Percentiles rank a stretch among this genome's conserved stretches.
Evolutionary conservation across 1,140 invertebrate species (phyloP).

Genomic region (Brachionus rubens): DNA sequence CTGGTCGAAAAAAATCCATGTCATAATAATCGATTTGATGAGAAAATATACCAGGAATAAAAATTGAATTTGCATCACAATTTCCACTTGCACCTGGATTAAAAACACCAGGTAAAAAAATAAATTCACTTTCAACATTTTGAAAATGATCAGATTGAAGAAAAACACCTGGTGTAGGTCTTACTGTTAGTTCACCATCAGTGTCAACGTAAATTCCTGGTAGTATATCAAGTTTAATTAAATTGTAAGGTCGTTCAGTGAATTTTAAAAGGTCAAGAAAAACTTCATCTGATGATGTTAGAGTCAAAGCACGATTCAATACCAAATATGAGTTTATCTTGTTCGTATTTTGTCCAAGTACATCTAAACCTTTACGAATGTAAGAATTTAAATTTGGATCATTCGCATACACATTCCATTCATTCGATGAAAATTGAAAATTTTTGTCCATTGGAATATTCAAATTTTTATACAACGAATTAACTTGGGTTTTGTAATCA

Average conservation of each 20-base stretch:
- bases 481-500: neutral
- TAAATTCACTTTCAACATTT: neutral
- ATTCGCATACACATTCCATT: conserved; percentile 15
- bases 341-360: neutral
- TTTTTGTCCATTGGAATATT: neutral
- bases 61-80: neutral
- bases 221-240: conserved; percentile 35
- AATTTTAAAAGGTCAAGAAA: conserved; percentile 24
- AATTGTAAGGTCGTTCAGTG: neutral
- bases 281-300: neutral
- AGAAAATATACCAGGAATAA: conserved; percentile 13
- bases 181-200: conserved; percentile 18
- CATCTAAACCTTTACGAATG: neutral
- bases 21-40: conserved; percentile 12
- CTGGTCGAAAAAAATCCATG: neutral
- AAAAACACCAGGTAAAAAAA: conserved; percentile 36
- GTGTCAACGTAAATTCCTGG: conserved; percentile 30
- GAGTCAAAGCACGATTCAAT: neutral
- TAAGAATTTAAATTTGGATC: neutral
- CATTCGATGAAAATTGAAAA: neutral
- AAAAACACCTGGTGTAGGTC: conserved; percentile 43
- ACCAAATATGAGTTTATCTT: neutral
- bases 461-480: neutral
- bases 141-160: neutral
- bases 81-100: neutral